Percentiles rank a stretch among this genome's conserved stretches.
phyloP scores from a whole-genome alignment of 1,140 invertebrate species.

The Pachypeltis micranthus region DNA sequence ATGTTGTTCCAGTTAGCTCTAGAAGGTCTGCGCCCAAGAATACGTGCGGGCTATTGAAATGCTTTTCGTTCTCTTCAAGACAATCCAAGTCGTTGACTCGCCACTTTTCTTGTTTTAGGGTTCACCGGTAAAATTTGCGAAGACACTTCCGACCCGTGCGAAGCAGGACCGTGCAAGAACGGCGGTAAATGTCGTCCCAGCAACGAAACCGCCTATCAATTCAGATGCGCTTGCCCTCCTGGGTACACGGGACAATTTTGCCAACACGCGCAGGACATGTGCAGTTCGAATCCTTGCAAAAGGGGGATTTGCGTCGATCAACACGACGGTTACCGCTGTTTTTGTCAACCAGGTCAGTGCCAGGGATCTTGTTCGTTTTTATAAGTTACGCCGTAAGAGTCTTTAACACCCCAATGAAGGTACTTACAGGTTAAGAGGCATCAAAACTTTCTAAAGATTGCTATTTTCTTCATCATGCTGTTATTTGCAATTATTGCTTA shows the following conservation, averaged over 20 bases:
- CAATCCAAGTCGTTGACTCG: no score
- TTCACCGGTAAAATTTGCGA: constrained; percentile 76
- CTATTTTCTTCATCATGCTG: no score
- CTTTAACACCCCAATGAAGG: neutral
- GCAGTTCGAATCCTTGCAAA: constrained; percentile 36
- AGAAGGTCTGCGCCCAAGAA: neutral
- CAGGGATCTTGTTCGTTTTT: no score
- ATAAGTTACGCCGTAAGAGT: no score
- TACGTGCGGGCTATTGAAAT: no score
- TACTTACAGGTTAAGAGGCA: neutral
- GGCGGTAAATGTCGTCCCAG: constrained; percentile 64
- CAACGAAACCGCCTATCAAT: constrained; percentile 72
- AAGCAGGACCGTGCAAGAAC: constrained; percentile 90
- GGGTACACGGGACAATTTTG: constrained; percentile 53
- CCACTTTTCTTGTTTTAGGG: constrained; percentile 27
- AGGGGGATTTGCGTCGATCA: constrained; percentile 39
- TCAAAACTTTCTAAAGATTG: neutral
- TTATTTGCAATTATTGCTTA: no score
- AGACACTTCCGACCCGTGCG: constrained; percentile 84
- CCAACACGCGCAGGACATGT: constrained; percentile 39
- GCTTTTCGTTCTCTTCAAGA: no score
- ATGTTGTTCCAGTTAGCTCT: no score
- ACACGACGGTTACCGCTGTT: constrained; percentile 36
- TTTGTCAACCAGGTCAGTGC: constrained; percentile 36
- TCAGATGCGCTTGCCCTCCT: constrained; percentile 71